These are phyloP conservation scores for Sebastes baramenuke DNA, from an alignment of 2,797 vertebrate species.

Conservation along the genomic window DNA sequence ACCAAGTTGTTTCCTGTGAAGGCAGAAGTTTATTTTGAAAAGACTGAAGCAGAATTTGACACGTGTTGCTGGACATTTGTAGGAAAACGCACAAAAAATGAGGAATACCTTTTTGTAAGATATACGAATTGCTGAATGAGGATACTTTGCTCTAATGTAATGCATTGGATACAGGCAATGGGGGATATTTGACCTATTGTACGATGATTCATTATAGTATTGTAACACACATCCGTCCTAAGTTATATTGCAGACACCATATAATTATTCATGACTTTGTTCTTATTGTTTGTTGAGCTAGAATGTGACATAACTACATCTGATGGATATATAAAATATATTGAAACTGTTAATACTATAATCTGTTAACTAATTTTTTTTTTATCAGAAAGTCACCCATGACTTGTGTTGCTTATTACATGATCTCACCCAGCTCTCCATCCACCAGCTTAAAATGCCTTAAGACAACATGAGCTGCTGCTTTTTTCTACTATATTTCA, in stretches of 20 bases:
- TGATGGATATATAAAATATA: background rate
- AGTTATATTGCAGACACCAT: background rate
- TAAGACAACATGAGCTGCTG: background rate
- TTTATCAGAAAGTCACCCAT: background rate
- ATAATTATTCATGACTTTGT: background rate
- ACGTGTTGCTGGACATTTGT: too few species aligned
- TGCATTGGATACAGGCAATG: background rate
- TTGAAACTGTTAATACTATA: background rate
- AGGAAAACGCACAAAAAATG: too few species aligned
- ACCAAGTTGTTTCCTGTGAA: too few species aligned
- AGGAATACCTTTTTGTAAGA: too few species aligned
- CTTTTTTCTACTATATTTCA: conserved; percentile 1
- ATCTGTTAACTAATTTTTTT: background rate
- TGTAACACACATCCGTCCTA: background rate
- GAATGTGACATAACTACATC: background rate
- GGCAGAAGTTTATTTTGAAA: too few species aligned
- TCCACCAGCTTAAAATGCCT: background rate
- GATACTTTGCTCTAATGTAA: background rate
- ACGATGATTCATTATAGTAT: background rate
- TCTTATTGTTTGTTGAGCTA: background rate
- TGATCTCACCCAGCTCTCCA: background rate
- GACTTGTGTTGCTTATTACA: background rate
- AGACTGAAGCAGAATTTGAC: too few species aligned
- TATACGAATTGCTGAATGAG: too few species aligned
- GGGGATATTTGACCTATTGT: background rate